Evolutionary conservation across 2,797 vertebrate genomes (phyloP), one percentile per base, ranked within the genome.

Genomic region (Clarias platycephalus): DNA sequence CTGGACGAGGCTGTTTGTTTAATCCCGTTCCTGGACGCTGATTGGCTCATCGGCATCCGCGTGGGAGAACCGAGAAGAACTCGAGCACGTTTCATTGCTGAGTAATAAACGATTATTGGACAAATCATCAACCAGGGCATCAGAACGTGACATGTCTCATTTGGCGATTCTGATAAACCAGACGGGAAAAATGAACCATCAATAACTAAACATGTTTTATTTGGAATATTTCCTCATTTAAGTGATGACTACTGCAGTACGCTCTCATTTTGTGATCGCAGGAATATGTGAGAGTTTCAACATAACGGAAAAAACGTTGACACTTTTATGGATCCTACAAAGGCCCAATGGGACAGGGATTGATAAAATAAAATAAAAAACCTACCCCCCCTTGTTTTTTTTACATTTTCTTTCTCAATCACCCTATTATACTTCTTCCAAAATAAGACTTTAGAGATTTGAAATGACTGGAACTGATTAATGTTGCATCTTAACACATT

Each of bases 41-140:
- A 82, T 82, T 82, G 84, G 79, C 28, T 68, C 60, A 18, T 44
- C 28, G 7, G 2, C 15, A 70, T 37, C 26, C 26, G 81, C 57
- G 81, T 81, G 75, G 85, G 85, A 86, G 81, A 66, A 31, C 6
- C 26, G 70, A 26, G 64, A 3, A 15, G 5, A 66, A 8, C 26
- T 85, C 1, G 8, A 22, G 74, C 57, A 44, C 1, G 15, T 80
- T 86, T 83, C 31, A 72, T 60, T 37, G 49, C 81, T 71, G 85
- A 86, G 76, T 83, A 86, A 86, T 80, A 64, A 74, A 70, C 60
- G 64, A 57, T 62, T 40, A 49, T 44, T 58, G 18, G 57, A 75
- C 18, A 57, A 15, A 20, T 80, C 76, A 22, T 49, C 26, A 44
- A 24, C 13, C 5, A 16, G 57, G 18, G 24, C 18, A 22, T 70